A percentile compares a stretch with the other conserved stretches of the same genome.
Conservation (phyloP, 2,888 invertebrate genomes). For the Vesta saturnalis region DNA sequence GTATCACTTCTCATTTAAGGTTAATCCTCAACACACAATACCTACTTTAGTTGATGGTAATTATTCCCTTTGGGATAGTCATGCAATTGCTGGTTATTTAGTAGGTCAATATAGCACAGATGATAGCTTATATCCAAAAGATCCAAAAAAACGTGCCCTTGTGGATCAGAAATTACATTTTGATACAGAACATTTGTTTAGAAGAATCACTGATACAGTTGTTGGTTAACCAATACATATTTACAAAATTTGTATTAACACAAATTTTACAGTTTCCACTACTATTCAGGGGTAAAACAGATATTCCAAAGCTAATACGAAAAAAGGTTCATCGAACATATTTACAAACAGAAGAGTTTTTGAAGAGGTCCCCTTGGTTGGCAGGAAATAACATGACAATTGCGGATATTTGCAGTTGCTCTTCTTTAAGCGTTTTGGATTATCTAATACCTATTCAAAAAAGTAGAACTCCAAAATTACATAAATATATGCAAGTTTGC, state of each 20-base stretch:
- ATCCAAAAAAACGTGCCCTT: conserved; percentile 62
- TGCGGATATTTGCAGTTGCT: conserved; percentile 53
- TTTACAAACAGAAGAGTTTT: conserved; percentile 52
- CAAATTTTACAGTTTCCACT: conserved; percentile 45
- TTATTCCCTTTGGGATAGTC: conserved; percentile 64
- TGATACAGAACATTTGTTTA: conserved; percentile 65
- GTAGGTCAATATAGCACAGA: conserved; percentile 56
- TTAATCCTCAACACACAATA: conserved; percentile 68
- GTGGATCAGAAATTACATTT: conserved; percentile 67
- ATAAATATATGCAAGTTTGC: conserved; percentile 59
- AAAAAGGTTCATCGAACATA: conserved; percentile 60
- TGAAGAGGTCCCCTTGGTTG: conserved; percentile 48
- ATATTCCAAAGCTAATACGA: conserved; percentile 56
- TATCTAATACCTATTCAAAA: conserved; percentile 59
- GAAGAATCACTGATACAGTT: conserved; percentile 60
- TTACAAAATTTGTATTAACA: neutral
- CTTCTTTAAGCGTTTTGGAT: conserved; percentile 63
- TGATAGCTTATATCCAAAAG: conserved; percentile 67
- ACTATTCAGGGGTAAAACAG: conserved; percentile 53
- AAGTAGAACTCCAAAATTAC: conserved; percentile 57
- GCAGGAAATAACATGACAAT: conserved; percentile 54
- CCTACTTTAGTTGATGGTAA: conserved; percentile 69
- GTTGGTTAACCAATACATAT: conserved; percentile 52
- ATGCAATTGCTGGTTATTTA: conserved; percentile 62
- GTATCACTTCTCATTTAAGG: too few relatives aligned